phyloP scores from a whole-genome alignment of 2,888 invertebrate genomes.

The Stenodema calcarata region DNA sequence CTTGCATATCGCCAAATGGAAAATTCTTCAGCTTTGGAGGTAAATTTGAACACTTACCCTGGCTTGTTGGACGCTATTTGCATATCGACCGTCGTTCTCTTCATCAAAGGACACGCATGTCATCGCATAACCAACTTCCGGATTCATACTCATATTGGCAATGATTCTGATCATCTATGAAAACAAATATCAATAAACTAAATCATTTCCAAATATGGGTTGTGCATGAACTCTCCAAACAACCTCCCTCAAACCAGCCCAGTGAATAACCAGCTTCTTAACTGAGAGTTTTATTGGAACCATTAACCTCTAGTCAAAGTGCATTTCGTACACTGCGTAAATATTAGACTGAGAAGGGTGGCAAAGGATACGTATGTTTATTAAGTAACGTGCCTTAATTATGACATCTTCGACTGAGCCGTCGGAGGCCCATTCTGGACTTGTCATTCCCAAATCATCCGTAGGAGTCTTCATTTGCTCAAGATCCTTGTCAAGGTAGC shows the following conservation, averaged over 20 bases:
- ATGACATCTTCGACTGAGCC: conserved; percentile 71
- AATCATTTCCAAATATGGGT: neutral
- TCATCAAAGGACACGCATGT: conserved; percentile 59
- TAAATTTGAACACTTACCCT: conserved; percentile 19
- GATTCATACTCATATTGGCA: conserved; percentile 82
- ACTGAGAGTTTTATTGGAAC: too few species aligned
- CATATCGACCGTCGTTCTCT: conserved; percentile 16
- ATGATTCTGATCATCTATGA: conserved; percentile 78
- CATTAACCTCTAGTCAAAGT: too few species aligned
- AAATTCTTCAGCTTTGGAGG: too few species aligned
- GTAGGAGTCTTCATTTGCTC: conserved; percentile 56
- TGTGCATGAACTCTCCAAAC: too few species aligned
- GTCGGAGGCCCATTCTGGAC: conserved; percentile 63
- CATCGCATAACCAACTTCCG: conserved; percentile 75
- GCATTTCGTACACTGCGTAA: neutral
- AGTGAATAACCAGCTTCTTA: too few species aligned
- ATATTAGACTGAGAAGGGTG: too few species aligned
- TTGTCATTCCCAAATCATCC: conserved; percentile 16
- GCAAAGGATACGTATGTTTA: too few species aligned
- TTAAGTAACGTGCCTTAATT: neutral
- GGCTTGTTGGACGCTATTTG: conserved; percentile 38
- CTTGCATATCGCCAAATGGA: too few species aligned
- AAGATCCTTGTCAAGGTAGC: conserved; percentile 64
- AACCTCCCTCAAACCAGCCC: neutral
- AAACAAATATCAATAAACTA: neutral